Conservation (phyloP, 1,140 invertebrate genomes). For the Caenorhabditis tropicalis region DNA sequence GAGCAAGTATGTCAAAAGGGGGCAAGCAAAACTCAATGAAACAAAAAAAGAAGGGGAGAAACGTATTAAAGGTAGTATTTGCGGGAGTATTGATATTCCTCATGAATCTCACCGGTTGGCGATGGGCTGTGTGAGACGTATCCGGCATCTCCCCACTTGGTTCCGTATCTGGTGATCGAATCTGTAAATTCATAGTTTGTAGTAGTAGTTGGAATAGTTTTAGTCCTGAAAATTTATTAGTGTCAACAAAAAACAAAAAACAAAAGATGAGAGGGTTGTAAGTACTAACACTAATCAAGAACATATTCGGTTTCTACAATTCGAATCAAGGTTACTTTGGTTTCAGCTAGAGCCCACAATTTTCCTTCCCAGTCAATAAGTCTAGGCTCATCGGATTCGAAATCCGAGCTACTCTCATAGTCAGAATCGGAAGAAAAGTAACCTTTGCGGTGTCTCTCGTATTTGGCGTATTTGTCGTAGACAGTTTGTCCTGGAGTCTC, state of each 20-base stretch:
- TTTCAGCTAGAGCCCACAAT: conserved; percentile 51
- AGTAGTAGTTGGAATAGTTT: not conserved
- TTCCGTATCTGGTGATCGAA: conserved; percentile 57
- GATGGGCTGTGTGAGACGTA: conserved; percentile 52
- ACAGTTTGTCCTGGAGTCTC: conserved; percentile 37
- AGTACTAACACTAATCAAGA: conserved; percentile 14
- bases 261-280: not conserved
- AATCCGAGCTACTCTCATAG: not conserved
- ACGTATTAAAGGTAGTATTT: conserved; percentile 49
- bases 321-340: conserved; percentile 51
- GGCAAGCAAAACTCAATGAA: conserved; percentile 43
- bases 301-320: conserved; percentile 53
- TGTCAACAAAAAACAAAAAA: conserved; percentile 23
- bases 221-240: conserved; percentile 34
- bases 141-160: conserved; percentile 55
- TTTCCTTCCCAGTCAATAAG: conserved; percentile 46
- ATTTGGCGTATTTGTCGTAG: conserved; percentile 58
- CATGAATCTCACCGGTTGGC: conserved; percentile 49
- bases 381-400: conserved; percentile 22
- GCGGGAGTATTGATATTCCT: conserved; percentile 35
- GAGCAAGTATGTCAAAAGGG: conserved; percentile 39
- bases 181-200: conserved; percentile 51
- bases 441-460: conserved; percentile 55
- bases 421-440: conserved; percentile 36
- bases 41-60: not conserved